Conservation (phyloP, 2,113 vertebrate species). For the Fukomys damarensis region DNA sequence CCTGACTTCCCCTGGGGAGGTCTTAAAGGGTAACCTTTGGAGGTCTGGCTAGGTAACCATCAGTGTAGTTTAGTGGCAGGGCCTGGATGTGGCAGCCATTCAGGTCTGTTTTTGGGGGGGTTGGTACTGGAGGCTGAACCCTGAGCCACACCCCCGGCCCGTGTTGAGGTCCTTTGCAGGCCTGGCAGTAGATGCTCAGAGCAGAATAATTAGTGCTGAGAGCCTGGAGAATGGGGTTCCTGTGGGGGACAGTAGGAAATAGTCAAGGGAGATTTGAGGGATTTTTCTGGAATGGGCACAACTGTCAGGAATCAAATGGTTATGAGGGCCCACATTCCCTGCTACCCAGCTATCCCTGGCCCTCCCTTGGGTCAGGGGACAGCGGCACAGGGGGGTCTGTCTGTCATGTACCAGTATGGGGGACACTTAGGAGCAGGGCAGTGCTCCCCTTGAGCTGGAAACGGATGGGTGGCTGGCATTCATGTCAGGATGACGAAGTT, state of each 20-base stretch:
- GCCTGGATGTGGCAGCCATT: rapidly evolving
- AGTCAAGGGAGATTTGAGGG: background rate
- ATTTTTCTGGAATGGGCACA: background rate
- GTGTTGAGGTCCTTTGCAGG: background rate
- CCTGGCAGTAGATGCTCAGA: background rate
- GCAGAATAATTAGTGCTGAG: background rate
- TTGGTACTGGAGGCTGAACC: background rate
- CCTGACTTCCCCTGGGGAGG: background rate
- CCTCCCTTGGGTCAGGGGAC: background rate
- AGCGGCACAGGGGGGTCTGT: background rate
- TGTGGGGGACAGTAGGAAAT: background rate
- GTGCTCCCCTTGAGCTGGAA: background rate
- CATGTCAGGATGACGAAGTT: background rate
- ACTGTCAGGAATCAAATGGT: background rate
- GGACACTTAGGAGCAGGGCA: background rate
- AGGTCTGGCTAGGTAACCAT: background rate
- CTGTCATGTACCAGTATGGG: background rate
- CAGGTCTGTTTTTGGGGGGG: too few species aligned
- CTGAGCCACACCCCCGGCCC: background rate
- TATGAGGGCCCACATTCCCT: background rate
- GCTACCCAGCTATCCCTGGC: background rate
- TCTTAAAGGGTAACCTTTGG: background rate
- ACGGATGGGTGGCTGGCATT: background rate
- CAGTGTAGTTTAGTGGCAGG: background rate
- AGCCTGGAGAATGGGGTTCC: background rate